Conservation (phyloP, 2,113 vertebrate species). For the Apeltes quadracus region DNA sequence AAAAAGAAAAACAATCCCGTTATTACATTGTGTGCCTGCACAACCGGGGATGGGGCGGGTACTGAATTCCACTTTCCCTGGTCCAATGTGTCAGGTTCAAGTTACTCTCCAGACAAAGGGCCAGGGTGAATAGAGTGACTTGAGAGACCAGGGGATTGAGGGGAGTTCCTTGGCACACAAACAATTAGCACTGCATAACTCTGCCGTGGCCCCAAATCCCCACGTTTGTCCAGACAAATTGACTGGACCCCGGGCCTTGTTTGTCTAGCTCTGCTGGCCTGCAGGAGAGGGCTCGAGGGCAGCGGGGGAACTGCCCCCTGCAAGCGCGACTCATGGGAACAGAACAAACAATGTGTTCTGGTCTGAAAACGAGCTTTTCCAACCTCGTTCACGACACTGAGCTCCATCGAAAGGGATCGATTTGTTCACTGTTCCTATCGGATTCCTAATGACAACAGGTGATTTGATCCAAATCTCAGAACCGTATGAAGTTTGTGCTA, state of each 20-base stretch:
- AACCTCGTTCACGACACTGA: neutral
- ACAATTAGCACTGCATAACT: constrained; percentile 75
- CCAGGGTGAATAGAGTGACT: constrained; percentile 68
- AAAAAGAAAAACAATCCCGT: constrained; percentile 19
- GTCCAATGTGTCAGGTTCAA: constrained; percentile 73
- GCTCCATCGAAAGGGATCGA: no score
- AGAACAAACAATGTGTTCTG: constrained; percentile 40
- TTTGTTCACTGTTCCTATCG: neutral
- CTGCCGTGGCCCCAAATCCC: constrained; percentile 76
- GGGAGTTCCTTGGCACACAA: constrained; percentile 73
- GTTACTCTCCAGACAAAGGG: constrained; percentile 66
- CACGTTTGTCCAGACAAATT: constrained; percentile 82
- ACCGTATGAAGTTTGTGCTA: no score
- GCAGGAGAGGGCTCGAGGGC: constrained; percentile 54
- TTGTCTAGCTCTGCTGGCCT: constrained; percentile 70
- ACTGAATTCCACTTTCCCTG: constrained; percentile 29
- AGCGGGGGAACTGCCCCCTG: constrained; percentile 37
- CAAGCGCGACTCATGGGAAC: constrained; percentile 56
- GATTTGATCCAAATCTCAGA: no score
- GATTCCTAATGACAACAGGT: neutral
- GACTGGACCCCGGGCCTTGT: constrained; percentile 77
- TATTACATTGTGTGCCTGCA: constrained; percentile 26
- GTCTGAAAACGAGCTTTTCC: constrained; percentile 18
- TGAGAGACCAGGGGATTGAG: constrained; percentile 59
- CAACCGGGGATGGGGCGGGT: neutral